Evolutionary conservation across 2,888 invertebrate genomes (phyloP), one percentile per base, ranked within the genome.

Genomic region (Zaprionus lineosus): DNA sequence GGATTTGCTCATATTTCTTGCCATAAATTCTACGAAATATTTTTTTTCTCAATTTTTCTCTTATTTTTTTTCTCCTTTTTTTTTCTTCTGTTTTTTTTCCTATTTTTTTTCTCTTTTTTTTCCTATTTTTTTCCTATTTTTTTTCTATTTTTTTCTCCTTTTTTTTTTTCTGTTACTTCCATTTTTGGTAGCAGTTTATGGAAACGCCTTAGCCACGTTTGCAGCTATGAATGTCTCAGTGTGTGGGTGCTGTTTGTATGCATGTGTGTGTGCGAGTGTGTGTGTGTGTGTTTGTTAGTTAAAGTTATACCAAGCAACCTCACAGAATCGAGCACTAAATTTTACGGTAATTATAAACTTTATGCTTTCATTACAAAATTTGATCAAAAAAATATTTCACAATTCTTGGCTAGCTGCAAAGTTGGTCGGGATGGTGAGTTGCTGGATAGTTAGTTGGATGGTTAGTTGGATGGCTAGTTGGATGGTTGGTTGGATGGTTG

Each of bases 261-360:
- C 1, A 2, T 6, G 2, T 15, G 28, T 11, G 14, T 12, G 11
- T 29, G n/a, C 15, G 28, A 19, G 21, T 19, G 14, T 53, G 21
- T 41, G 41, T 37, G 47, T 37, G 21, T 72, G 52, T 18, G 33
- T 21, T 29, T 50, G 65, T 57, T 72, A 53, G 65, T 57, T 72
- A 57, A 61, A 68, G 41, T 50, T 55, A 28, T 56, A 29, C 41
- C 26, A 11, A 37, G 51, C 43, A 57, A 43, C 56, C 57, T 33
- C 48, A 59, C 50, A 56, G 52, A 56, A 64, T 74, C 55, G 48
- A 60, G 69, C 76, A 77, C 67, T 84, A 62, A 55, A 84, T 81
- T 84, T 74, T 70, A 65, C 59, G 82, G 82, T 78, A 74, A 81
- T 78, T 78, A 78, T 70, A 78, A 78, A 84, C 78, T 78, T 78